These are phyloP conservation scores for Argyra leucocephala DNA, from an alignment of 2,888 invertebrate genomes.

Conservation along the genomic window DNA sequence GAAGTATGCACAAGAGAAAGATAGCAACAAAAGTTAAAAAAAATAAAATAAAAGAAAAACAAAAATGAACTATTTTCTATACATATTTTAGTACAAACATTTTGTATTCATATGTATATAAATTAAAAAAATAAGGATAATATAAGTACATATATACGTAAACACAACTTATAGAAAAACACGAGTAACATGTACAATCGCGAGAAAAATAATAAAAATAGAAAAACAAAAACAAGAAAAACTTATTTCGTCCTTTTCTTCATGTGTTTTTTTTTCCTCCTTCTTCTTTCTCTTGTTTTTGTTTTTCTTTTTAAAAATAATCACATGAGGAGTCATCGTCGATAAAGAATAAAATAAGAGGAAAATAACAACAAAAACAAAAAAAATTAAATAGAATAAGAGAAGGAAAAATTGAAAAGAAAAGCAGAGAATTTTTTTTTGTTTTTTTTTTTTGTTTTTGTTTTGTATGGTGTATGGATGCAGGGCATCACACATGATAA, in stretches of 20 bases:
- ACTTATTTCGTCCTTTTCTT: neutral
- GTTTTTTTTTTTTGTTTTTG: neutral
- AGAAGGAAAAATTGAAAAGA: constrained; percentile 6
- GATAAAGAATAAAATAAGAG: neutral
- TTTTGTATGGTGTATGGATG: neutral
- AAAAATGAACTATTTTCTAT: neutral
- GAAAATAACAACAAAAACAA: neutral
- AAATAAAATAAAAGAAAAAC: neutral
- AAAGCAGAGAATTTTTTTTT: neutral
- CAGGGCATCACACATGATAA: neutral
- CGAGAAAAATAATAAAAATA: neutral
- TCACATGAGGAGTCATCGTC: constrained; percentile 6
- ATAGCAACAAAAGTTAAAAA: neutral
- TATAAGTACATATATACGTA: neutral
- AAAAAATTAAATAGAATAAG: too few relatives aligned
- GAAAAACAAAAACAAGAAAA: neutral
- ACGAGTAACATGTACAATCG: constrained; percentile 1
- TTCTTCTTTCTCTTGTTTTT: neutral
- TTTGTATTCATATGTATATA: neutral
- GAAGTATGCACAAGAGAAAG: neutral
- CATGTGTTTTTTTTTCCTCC: neutral
- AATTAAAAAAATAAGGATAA: constrained; percentile 3
- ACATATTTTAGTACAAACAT: neutral
- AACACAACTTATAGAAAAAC: neutral
- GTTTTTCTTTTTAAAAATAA: neutral